Conservation (phyloP, 1,140 invertebrate genomes). For the Druon quercuslanigerum region DNA sequence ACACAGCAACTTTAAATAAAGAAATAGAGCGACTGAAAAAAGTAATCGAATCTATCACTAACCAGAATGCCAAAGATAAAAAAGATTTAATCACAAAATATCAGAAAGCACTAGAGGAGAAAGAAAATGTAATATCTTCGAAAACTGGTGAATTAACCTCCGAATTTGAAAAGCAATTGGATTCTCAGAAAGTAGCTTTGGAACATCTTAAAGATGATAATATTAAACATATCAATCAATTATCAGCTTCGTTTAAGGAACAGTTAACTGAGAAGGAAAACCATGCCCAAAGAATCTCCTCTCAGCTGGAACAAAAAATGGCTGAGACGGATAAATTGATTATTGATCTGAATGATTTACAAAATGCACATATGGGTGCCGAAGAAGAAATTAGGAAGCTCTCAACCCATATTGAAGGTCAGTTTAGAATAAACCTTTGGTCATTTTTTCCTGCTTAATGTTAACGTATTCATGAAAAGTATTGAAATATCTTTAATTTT, state of each 20-base stretch:
- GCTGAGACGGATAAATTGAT: conserved; percentile 74
- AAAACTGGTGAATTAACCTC: conserved; percentile 62
- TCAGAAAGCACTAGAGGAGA: conserved; percentile 61
- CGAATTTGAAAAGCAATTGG: conserved; percentile 57
- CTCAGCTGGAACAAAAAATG: conserved; percentile 69
- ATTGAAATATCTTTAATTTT: conserved; percentile 36
- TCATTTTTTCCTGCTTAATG: conserved; percentile 16
- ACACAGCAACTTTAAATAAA: conserved; percentile 61
- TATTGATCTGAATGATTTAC: conserved; percentile 62
- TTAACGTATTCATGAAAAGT: neutral
- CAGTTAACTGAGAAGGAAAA: conserved; percentile 74
- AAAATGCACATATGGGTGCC: conserved; percentile 51
- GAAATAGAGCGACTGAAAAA: conserved; percentile 71
- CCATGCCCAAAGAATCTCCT: conserved; percentile 67
- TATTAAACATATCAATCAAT: conserved; percentile 73
- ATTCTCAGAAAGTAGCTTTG: conserved; percentile 50
- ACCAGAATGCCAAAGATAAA: conserved; percentile 54
- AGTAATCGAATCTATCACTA: conserved; percentile 58
- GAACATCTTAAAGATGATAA: conserved; percentile 69
- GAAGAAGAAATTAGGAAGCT: conserved; percentile 58
- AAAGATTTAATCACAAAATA: conserved; percentile 52
- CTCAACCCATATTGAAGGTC: conserved; percentile 60
- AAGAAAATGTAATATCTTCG: conserved; percentile 58
- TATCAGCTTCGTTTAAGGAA: conserved; percentile 68
- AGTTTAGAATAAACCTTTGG: neutral